These are phyloP conservation scores for Lepeophtheirus nordmannii DNA, from an alignment of 2,888 invertebrate species.

Conservation along the genomic window DNA sequence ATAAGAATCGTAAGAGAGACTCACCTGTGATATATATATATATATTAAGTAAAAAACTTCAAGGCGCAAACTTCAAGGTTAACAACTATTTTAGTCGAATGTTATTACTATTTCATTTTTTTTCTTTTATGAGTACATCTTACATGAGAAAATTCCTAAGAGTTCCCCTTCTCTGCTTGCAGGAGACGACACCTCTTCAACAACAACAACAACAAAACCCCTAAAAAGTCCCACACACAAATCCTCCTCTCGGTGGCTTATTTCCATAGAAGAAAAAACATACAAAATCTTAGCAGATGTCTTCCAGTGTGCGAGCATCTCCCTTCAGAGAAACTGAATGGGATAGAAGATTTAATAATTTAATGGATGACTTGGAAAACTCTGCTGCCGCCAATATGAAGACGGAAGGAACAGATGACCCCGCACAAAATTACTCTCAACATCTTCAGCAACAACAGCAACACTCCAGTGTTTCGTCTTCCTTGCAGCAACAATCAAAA, in stretches of 20 bases:
- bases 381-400: conserved; percentile 4
- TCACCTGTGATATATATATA: no score
- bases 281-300: neutral
- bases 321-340: conserved; percentile 24
- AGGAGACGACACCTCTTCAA: neutral
- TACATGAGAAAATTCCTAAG: neutral
- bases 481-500: neutral
- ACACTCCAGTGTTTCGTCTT: neutral
- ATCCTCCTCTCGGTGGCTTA: no score
- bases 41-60: neutral
- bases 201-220: neutral
- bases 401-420: neutral
- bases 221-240: neutral
- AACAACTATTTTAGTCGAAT: neutral
- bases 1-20: no score
- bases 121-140: neutral
- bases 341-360: conserved; percentile 20
- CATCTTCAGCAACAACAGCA: neutral
- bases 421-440: neutral
- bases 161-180: neutral
- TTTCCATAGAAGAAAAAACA: no score
- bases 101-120: neutral
- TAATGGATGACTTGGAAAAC: conserved; percentile 22
- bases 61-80: conserved; percentile 7
- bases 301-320: conserved; percentile 9